phyloP scores from a whole-genome alignment of 2,113 vertebrate genomes.

The Engraulis encrasicolus region DNA sequence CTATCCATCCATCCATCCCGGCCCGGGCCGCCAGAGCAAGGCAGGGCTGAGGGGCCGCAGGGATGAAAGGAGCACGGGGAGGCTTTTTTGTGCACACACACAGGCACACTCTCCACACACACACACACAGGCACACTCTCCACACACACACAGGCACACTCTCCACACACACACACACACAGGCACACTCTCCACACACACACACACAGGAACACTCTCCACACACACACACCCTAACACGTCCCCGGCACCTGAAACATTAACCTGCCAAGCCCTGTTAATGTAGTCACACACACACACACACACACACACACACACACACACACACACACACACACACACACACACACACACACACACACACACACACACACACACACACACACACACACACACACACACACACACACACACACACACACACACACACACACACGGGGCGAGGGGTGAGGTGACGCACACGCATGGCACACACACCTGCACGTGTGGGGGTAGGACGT shows the following conservation, averaged over 20 bases:
- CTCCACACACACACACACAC: not conserved
- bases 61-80: constrained; percentile 66
- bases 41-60: constrained; percentile 45
- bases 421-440: not conserved
- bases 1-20: not conserved
- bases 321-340: constrained; percentile 18
- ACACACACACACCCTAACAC: constrained; percentile 16
- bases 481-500: constrained; percentile 3
- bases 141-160: constrained; percentile 48
- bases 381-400: constrained; percentile 6
- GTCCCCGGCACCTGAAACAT: constrained; percentile 46
- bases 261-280: constrained; percentile 46
- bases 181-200: not conserved
- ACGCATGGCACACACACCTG: constrained; percentile 9
- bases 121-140: no score
- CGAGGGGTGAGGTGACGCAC: not conserved
- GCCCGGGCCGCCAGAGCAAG: not conserved
- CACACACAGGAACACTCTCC: constrained; percentile 42
- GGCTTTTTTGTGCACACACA: constrained; percentile 42
- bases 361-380: constrained; percentile 21
- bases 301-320: constrained; percentile 19
- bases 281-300: no score
- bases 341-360: constrained; percentile 10
- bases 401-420: constrained; percentile 42
- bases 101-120: constrained; percentile 16